Base-by-base conservation (phyloP, 2,888 invertebrate species). In the Pilophorus perplexus region DNA sequence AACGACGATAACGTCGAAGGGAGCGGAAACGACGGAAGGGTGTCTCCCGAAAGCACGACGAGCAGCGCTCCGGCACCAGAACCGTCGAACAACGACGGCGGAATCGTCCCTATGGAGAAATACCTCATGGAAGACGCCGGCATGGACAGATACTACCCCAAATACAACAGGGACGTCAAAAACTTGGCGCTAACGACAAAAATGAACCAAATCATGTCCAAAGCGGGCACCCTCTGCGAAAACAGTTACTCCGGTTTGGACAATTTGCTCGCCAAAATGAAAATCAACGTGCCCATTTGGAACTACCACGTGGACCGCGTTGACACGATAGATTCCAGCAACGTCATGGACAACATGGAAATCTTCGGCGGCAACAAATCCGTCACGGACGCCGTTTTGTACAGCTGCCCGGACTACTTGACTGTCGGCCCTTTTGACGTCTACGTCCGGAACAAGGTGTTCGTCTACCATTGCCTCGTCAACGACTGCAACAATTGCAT, bases 261-360 rank as follows among this genome's bases (percentile, higher is more conserved):
- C 28, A 44, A 48, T 12, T 33, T 44, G 46, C 25, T 62, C 6
- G 62, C 62, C 18, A 62, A 46, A 33, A 46, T 48, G 46, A 62
- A 62, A 28, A 62, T 48, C 28, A 62, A 62, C 22, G 62, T 62
- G 10, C 62, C 62, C 10, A 44, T 62, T 18, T 46, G 44, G 62
- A 62, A 46, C 33, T 62, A 62, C 62, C 44, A 46, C 46, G 5
- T 62, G 2, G 62, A 62, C 16, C 62, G 62, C n/a, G 20, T 62
- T 2, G 62, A 62, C 33, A 33, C 44, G 12, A 62, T 62, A 25
- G 37, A 62, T 62, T 46, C 62, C 1, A 46, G 48, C 33, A 62
- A 62, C 20, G 62, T 62, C 3, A 62, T 62, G 20, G 62, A 62
- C 22, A 62, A 62, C 28, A 62, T 44, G 44, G 62, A 62, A 28